Evolutionary conservation across 23 tunicate genomes (phyloP).

Genomic region (Trididemnum nubilum): DNA sequence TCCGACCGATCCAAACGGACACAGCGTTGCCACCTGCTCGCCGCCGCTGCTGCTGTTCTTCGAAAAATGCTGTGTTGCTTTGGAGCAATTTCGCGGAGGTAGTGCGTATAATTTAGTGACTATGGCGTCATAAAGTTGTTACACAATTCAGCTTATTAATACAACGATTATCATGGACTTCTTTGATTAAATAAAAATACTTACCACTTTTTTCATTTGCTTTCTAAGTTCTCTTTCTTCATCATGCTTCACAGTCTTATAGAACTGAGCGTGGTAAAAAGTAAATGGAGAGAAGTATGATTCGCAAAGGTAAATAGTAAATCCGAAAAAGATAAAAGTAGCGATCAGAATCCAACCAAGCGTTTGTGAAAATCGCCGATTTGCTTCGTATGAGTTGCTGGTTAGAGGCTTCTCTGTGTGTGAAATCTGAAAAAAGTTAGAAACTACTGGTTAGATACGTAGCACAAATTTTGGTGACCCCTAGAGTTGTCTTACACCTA

Average conservation of each 20-base stretch:
- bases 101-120: no score
- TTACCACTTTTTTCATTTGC: conserved; percentile 64
- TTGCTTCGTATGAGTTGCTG: conserved; percentile 45
- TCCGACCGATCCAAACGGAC: no score
- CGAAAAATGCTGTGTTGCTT: no score
- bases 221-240: conserved; percentile 56
- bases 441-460: no score
- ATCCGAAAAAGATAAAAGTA: conserved; percentile 19
- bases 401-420: conserved; percentile 8
- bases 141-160: no score
- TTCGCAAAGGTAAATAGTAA: conserved; percentile 19
- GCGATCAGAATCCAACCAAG: conserved; percentile 60
- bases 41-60: no score
- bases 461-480: no score
- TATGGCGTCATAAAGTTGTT: no score
- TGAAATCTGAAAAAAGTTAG: conserved; percentile 16
- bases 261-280: conserved; percentile 63
- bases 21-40: no score
- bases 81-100: no score
- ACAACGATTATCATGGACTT: no score
- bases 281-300: conserved; percentile 57
- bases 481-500: no score
- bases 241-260: conserved; percentile 23
- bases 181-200: neutral
- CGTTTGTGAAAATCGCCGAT: conserved; percentile 67